Evolutionary conservation across 2,113 vertebrate species (phyloP), one percentile per base, ranked within the genome.

Genomic region (human (Homo sapiens)): DNA sequence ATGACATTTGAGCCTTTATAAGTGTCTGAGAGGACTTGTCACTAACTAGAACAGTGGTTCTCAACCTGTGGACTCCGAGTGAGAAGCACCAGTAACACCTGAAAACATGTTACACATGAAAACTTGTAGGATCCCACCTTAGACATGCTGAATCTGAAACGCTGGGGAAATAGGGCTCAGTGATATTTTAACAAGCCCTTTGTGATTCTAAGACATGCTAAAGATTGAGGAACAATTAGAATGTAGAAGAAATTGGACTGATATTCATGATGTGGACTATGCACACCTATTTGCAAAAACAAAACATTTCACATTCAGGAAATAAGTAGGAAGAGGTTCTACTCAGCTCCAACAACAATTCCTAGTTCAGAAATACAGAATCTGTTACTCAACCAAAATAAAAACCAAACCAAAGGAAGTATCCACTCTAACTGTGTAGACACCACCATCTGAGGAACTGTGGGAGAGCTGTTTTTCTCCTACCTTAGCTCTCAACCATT

Each of bases 111-210:
- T 48, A 30, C 0, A 38, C 45, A 76, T 45, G 0, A 35, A 27
- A 64, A 32, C 30, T 55, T 88, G 14, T 35, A 64, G 20, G n/a
- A 52, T 8, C 9, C 27, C 12, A 25, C 13, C 22, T 35, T 72
- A 64, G 40, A 64, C 38, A 86, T 23, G 73, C 10, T 68, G 40
- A 64, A 82, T 32, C 27, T 45, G 38, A 83, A 92, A 27, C 30
- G 35, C 16, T 57, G 14, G 5, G 1, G 1, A 55, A 55, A 4
- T 16, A 35, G 8, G 48, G 18, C 9, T 38, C 2, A 20, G 8
- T 13, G 50, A 35, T 14, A 8, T 48, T 89, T 80, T 17, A 45
- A 48, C 40, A 70, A 86, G 17, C 11, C 8, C 2, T 2, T 17
- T 16, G 14, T 25, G 27, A 61, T 43, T 72, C 48, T 22, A 13